Percentiles rank a stretch among this genome's conserved stretches.
Conservation (phyloP, 1,140 invertebrate genomes). For the Drosophila littoralis region DNA sequence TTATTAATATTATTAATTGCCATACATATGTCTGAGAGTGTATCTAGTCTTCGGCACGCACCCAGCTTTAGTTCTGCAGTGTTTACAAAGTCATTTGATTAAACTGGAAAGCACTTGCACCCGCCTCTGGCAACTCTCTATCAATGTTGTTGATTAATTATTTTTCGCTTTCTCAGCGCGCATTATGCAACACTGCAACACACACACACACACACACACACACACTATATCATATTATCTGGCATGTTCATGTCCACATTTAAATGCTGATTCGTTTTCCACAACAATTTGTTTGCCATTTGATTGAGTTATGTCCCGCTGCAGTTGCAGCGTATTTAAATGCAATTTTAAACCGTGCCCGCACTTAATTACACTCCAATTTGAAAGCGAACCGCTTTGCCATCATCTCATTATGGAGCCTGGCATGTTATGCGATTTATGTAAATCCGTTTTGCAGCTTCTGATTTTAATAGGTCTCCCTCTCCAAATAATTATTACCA, state of each 20-base stretch:
- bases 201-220: not conserved
- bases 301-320: slow-evolving; percentile 38
- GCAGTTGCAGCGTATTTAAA: slow-evolving; percentile 16
- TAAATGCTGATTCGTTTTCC: slow-evolving; percentile 3
- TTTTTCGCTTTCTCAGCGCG: slow-evolving; percentile 9
- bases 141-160: slow-evolving; percentile 21
- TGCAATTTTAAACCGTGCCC: slow-evolving; percentile 4
- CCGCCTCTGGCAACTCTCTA: not conserved
- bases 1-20: too few species aligned
- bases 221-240: slow-evolving; percentile 19
- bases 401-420: slow-evolving; percentile 17
- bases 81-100: not conserved
- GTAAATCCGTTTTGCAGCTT: not conserved
- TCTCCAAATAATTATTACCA: not conserved
- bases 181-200: slow-evolving; percentile 32
- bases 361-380: slow-evolving; percentile 35
- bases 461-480: not conserved
- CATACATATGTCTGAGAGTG: too few species aligned
- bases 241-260: slow-evolving; percentile 4
- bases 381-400: slow-evolving; percentile 1
- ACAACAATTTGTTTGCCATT: slow-evolving; percentile 27
- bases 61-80: not conserved
- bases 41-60: too few species aligned
- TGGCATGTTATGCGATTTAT: slow-evolving; percentile 5
- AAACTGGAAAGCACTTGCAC: not conserved